Evolutionary conservation across 2,113 vertebrate species (phyloP).

Genomic region (Sinocyclocheilus grahami): DNA sequence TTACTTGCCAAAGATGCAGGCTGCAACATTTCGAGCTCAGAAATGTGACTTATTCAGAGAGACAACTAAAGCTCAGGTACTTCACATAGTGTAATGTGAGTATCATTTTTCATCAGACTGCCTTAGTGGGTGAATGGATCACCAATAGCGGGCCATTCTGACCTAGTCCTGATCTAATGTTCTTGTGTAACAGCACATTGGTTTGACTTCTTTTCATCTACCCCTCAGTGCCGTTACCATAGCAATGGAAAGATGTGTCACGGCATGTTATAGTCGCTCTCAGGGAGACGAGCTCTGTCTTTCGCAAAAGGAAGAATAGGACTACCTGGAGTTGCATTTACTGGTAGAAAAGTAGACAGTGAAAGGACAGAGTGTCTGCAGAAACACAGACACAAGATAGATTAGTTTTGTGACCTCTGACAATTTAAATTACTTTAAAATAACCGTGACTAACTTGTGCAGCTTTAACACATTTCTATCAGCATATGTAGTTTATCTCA

Average conservation of each 20-base stretch:
- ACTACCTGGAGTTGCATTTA: slow-evolving; percentile 13
- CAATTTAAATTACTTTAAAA: not conserved
- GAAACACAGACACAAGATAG: not conserved
- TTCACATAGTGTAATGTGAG: not conserved
- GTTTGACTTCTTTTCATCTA: slow-evolving; percentile 22
- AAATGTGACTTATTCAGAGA: not conserved
- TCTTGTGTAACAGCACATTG: slow-evolving; percentile 21
- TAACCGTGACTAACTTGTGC: not conserved
- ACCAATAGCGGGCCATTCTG: slow-evolving; percentile 8
- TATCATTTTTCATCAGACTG: not conserved
- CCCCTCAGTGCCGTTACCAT: slow-evolving; percentile 55
- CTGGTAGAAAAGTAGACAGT: not conserved
- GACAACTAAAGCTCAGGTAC: not conserved
- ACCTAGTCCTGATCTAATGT: slow-evolving; percentile 42
- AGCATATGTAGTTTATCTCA: not conserved
- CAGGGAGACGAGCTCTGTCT: slow-evolving; percentile 20
- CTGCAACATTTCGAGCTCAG: not conserved
- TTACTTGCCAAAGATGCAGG: not conserved
- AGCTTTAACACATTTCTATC: not conserved
- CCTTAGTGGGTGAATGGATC: slow-evolving; percentile 1
- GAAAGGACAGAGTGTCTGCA: not conserved
- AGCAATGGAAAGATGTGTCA: slow-evolving; percentile 38
- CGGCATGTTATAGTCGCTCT: not conserved
- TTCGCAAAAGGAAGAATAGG: not conserved
- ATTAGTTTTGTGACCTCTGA: slow-evolving; percentile 1